Evolutionary conservation across 2,113 vertebrate genomes (phyloP), one percentile per base, ranked within the genome.

Genomic region (Dasyornis broadbenti): DNA sequence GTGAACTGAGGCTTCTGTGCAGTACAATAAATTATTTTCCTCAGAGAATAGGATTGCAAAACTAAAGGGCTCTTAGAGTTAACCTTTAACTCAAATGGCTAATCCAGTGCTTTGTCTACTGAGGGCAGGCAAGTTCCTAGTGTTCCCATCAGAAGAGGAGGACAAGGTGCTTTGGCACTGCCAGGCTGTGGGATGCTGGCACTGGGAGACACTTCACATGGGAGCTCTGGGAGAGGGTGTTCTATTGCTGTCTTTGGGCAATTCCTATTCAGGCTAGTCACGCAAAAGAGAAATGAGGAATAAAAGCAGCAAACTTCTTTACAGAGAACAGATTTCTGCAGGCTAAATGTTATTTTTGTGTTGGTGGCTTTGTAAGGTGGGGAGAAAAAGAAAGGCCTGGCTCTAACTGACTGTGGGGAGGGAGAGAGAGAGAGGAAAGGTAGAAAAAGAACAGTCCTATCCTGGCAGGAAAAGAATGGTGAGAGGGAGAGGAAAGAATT

Each of bases 81-180:
- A 96, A 91, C 73, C 50, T 86, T 94, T 95, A 94, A 95, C 78
- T 82, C 12, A 15, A 94, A 69, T 72, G 53, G 49, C 50, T 85
- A 94, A 95, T 57, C 61, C 66, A 69, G 23, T 49, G 65, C 77
- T 94, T 89, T 85, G 73, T 69, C 84, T 28, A 9, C 26, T 0
- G 6, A 57, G 35, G 26, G 76, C 19, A 86, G 65, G 57, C 20
- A 61, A 68, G 63, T 56, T 75, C 45, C 72, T 30, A 9, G 8
- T 59, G 79, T 82, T 94, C 66, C 78, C 64, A n/a, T 35, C 27
- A 59, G 49, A 42, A 71, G 56, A 72, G 21, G 6, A 90, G 47
- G 12, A 93, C 42, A 95, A 87, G 68, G 70, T 87, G 53, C 19
- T 82, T 82, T 49, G 57, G 49, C 73, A 95, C 35, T 33, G 31